Percentiles rank a stretch among this genome's conserved stretches.
Conservation (phyloP, 2,888 invertebrate genomes). For the Rotaria magnacalcarata region DNA sequence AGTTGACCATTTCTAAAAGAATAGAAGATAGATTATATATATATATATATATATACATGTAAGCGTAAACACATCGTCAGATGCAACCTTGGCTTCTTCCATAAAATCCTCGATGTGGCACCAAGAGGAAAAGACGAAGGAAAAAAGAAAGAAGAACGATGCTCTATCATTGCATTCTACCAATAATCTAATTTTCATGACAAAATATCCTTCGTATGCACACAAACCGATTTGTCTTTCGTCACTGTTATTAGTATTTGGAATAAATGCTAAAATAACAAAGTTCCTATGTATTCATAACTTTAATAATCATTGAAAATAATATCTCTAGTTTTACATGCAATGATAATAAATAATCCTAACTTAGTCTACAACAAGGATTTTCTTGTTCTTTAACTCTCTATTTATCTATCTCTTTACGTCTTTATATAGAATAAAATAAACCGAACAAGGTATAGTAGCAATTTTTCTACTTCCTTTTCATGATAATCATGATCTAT, state of each 20-base stretch:
- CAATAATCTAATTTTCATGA: conserved; percentile 22
- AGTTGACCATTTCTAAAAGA: background rate
- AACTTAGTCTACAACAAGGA: background rate
- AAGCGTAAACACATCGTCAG: background rate
- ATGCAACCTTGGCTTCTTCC: background rate
- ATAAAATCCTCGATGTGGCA: background rate
- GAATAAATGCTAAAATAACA: background rate
- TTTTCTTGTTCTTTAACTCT: background rate
- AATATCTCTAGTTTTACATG: background rate
- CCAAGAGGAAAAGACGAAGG: background rate
- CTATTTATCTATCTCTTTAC: background rate
- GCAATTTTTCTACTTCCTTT: background rate
- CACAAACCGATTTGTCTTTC: background rate
- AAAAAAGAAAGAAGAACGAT: conserved; percentile 1
- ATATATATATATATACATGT: background rate
- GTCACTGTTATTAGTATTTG: background rate
- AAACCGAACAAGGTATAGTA: background rate
- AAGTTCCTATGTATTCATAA: conserved; percentile 10
- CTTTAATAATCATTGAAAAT: background rate
- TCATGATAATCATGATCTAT: conserved; percentile 1
- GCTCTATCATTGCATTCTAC: background rate
- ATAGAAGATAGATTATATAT: background rate
- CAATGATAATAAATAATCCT: background rate
- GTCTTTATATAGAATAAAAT: background rate
- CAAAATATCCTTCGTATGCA: background rate